phyloP scores from a whole-genome alignment of 2,797 vertebrate genomes.

The Morus bassanus region DNA sequence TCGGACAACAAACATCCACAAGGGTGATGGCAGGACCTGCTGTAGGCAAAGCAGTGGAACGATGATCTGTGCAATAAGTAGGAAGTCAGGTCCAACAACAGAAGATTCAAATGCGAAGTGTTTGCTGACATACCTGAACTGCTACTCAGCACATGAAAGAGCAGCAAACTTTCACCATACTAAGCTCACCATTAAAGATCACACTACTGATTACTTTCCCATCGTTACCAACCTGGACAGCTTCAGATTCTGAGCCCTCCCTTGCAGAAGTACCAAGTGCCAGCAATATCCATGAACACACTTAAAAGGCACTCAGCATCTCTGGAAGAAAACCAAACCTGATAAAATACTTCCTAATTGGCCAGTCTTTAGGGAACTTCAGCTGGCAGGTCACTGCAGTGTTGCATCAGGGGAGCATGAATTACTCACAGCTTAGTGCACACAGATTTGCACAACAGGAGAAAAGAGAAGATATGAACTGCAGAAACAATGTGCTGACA shows the following conservation, averaged over 20 bases:
- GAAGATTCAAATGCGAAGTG: neutral
- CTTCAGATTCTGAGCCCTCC: neutral
- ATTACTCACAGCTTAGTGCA: neutral
- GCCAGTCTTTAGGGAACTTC: neutral
- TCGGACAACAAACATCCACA: neutral
- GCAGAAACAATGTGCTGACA: neutral
- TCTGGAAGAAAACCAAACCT: conserved; percentile 20
- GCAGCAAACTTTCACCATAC: neutral
- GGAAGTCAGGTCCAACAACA: neutral
- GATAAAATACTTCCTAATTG: neutral
- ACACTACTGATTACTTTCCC: neutral
- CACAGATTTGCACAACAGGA: neutral
- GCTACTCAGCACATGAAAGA: neutral
- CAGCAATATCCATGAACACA: neutral
- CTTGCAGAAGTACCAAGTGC: neutral
- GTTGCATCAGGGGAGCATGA: neutral
- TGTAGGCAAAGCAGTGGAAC: neutral
- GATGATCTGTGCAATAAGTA: neutral
- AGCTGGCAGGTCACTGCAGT: neutral
- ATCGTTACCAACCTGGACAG: neutral
- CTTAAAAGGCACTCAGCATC: neutral
- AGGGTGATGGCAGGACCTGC: neutral
- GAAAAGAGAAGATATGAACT: neutral
- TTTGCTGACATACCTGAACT: neutral
- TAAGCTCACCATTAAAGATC: neutral